Evolutionary conservation across 2,888 invertebrate genomes (phyloP), one percentile per base, ranked within the genome.

Genomic region (Nysson spinosus): DNA sequence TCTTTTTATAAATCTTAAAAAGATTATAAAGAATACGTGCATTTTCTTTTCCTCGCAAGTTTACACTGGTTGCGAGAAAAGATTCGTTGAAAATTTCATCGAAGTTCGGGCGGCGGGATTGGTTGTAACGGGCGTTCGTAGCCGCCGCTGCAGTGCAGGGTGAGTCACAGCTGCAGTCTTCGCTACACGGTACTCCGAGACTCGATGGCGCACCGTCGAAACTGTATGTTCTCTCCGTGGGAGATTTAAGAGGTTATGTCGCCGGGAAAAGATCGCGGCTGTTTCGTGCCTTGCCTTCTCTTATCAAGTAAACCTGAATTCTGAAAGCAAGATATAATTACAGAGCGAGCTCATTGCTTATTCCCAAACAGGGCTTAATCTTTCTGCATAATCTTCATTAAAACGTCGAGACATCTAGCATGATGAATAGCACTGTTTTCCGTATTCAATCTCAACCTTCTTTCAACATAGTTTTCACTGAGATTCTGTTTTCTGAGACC

Each of bases 51-150:
- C 14, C 7, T 1, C 26, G 51, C n/a, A n/a, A n/a, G n/a, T n/a
- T 12, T 24, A 12, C 12, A 39, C 42, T 40, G 47, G 42, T 35
- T 46, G 49, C 49, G 61, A 32, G 49, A 39, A 30, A 47, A 66
- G 57, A 67, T 72, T 69, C 65, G 62, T 62, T 63, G 72, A 72
- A 72, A 72, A 72, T 73, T 72, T 73, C 72, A 72, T 72, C 63
- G 61, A 32, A 40, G 37, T 43, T 52, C 46, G 32, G 46, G 24
- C 51, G 54, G 56, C 63, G 58, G 43, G 66, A 43, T 57, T 61
- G 46, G 60, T 60, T 54, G 62, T 65, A 61, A 62, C 49, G 57
- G 54, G 39, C 52, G 62, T 24, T 9, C 17, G 51, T 24, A 14
- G 55, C 37, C 42, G 40, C 34, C 42, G 56, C 30, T 50, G 70